These are phyloP conservation scores for Pelmatolapia mariae DNA, from an alignment of 2,113 vertebrate genomes.

Conservation along the genomic window DNA sequence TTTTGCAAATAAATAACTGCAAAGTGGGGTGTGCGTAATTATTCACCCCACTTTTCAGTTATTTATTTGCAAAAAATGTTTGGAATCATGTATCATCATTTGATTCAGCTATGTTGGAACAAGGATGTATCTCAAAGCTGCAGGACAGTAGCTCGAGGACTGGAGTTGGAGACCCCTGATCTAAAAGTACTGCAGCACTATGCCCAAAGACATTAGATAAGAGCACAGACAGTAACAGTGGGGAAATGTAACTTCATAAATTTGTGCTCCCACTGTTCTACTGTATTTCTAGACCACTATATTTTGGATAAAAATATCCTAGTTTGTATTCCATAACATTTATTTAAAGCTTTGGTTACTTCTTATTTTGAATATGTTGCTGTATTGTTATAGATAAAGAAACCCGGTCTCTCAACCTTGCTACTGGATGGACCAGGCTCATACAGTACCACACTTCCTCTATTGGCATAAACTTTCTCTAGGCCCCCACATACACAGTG, in stretches of 20 bases:
- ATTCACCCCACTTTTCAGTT: fast-evolving
- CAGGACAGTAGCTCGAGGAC: neutral
- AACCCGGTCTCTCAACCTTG: neutral
- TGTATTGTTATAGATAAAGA: neutral
- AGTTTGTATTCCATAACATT: neutral
- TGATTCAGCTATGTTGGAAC: neutral
- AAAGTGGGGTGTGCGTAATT: no score
- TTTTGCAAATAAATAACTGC: no score
- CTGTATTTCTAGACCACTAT: neutral
- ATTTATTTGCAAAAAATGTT: fast-evolving
- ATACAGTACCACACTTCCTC: neutral
- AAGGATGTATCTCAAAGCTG: neutral
- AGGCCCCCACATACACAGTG: neutral
- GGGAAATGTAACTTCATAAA: neutral
- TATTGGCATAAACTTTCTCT: neutral
- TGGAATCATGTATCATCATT: neutral
- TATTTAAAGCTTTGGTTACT: neutral
- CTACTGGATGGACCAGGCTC: neutral
- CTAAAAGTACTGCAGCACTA: neutral
- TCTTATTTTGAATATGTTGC: neutral
- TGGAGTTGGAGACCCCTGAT: neutral
- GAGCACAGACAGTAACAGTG: neutral
- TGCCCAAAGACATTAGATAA: neutral
- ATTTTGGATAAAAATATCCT: neutral
- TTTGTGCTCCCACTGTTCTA: neutral